Evolutionary conservation across 2,797 vertebrate species (phyloP).

Genomic region (Brotogeris chrysoptera): DNA sequence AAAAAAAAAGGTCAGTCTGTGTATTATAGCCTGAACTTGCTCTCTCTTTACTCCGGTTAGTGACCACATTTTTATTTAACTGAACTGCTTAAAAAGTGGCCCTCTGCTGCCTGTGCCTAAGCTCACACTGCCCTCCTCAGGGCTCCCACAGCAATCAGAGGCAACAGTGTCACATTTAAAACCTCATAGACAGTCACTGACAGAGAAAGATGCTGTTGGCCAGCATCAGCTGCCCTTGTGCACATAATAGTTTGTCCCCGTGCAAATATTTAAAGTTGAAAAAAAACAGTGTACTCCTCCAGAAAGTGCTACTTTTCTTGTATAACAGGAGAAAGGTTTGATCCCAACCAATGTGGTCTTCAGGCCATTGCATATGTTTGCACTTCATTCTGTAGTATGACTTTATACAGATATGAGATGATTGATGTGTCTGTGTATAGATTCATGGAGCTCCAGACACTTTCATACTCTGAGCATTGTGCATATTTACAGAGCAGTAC

Average conservation of each 20-base stretch:
- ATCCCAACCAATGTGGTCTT: not conserved
- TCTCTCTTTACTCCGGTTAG: not conserved
- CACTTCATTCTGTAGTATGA: not conserved
- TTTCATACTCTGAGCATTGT: not conserved
- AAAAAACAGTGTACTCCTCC: not conserved
- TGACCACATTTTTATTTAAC: not conserved
- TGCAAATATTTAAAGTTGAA: not conserved
- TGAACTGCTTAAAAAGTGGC: not conserved
- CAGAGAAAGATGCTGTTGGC: not conserved
- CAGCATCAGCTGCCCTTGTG: not conserved
- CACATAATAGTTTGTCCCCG: not conserved
- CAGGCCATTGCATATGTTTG: not conserved
- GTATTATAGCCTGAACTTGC: not conserved
- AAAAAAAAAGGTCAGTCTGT: not conserved
- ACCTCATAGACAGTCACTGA: not conserved
- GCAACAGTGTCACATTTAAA: not conserved
- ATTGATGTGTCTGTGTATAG: not conserved
- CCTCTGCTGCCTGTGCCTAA: not conserved
- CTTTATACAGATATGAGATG: not conserved
- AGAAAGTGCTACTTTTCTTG: not conserved
- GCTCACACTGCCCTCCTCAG: not conserved
- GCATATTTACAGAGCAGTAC: not conserved
- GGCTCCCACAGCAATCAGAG: not conserved
- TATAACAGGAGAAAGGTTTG: not conserved
- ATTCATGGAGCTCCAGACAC: not conserved